A percentile compares a stretch with the other conserved stretches of the same genome.
These are phyloP conservation scores for Cardiocondyla obscurior DNA, from an alignment of 1,140 invertebrate species.

Conservation along the genomic window DNA sequence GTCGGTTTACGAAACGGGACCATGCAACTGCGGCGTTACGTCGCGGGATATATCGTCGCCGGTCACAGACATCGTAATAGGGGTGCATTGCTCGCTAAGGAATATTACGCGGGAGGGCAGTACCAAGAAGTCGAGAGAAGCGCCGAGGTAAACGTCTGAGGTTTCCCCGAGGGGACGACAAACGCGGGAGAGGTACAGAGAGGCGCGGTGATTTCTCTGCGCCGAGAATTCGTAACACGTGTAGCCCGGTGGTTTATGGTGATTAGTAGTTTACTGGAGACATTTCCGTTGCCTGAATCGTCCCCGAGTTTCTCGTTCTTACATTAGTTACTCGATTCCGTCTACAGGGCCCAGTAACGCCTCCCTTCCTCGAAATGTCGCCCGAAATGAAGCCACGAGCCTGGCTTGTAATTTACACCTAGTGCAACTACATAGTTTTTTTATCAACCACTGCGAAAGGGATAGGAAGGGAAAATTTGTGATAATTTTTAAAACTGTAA, in stretches of 20 bases:
- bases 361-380: conserved; percentile 47
- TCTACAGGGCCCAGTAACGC: conserved; percentile 44
- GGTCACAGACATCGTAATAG: conserved; percentile 1
- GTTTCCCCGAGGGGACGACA: conserved; percentile 75
- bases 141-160: conserved; percentile 71
- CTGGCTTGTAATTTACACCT: conserved; percentile 43
- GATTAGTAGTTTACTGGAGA: conserved; percentile 82
- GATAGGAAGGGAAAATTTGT: background rate
- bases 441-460: background rate
- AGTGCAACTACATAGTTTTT: conserved; percentile 4
- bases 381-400: conserved; percentile 26
- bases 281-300: conserved; percentile 78
- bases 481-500: too few species aligned
- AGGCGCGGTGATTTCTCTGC: conserved; percentile 73
- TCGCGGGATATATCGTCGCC: background rate
- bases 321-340: conserved; percentile 73
- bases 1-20: background rate
- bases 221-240: conserved; percentile 82
- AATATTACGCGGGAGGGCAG: conserved; percentile 38
- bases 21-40: background rate
- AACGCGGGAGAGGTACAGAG: conserved; percentile 65
- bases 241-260: conserved; percentile 82
- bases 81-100: conserved; percentile 11
- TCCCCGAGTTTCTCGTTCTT: conserved; percentile 71
- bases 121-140: conserved; percentile 32